phyloP scores from a whole-genome alignment of 1,140 invertebrate genomes.

The Zaprionus ornatus region DNA sequence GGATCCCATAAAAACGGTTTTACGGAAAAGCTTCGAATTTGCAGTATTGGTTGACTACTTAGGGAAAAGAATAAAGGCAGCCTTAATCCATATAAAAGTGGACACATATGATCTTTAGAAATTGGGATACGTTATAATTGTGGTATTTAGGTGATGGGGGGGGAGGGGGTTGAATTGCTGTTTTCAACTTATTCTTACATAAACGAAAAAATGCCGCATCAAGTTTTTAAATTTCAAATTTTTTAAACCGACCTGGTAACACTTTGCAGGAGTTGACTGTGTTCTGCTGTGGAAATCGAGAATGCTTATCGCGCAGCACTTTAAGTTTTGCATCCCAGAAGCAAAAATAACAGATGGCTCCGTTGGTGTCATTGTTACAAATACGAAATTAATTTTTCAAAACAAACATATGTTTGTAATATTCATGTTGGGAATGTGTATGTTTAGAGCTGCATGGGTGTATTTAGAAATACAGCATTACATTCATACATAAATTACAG shows the following conservation, averaged over 20 bases:
- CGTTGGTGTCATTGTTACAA: neutral
- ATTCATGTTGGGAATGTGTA: neutral
- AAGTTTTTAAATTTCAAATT: neutral
- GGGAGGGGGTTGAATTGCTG: neutral
- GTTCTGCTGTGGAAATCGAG: neutral
- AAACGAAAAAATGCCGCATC: neutral
- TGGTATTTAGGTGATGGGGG: too few relatives aligned
- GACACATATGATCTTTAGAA: neutral
- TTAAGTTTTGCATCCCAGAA: constrained; percentile 2
- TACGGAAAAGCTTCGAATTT: too few relatives aligned
- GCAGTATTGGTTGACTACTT: too few relatives aligned
- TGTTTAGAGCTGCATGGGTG: constrained; percentile 5
- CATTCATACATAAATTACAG: neutral
- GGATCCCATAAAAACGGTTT: neutral
- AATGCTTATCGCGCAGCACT: neutral
- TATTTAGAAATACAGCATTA: neutral
- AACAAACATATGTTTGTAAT: neutral
- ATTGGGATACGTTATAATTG: neutral
- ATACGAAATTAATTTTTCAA: neutral
- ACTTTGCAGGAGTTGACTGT: neutral
- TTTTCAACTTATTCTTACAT: neutral
- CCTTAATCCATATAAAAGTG: too few relatives aligned
- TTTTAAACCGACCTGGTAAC: neutral
- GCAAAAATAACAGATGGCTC: constrained; percentile 15
- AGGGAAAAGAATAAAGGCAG: too few relatives aligned